Conservation (phyloP, 2,113 vertebrate genomes). For the Pedionomus torquatus region DNA sequence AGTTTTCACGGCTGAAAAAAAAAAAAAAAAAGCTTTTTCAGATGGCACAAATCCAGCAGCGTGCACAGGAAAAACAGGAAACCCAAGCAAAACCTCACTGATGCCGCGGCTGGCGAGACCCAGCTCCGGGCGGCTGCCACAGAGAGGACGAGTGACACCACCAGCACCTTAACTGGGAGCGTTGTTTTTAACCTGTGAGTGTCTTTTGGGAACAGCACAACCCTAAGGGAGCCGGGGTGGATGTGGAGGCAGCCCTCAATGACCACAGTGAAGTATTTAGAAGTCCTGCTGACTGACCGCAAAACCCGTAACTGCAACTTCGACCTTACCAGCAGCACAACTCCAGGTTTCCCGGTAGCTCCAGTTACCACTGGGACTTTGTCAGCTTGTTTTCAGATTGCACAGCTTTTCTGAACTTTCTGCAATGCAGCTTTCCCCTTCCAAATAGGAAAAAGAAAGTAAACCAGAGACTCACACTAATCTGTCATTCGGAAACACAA, state of each 20-base stretch:
- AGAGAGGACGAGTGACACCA: not conserved
- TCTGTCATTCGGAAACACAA: not conserved
- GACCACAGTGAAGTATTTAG: not conserved
- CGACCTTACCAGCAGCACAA: not conserved
- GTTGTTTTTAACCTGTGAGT: fast-evolving
- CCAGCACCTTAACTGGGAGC: not conserved
- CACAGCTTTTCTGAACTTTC: not conserved
- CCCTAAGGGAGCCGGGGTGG: not conserved
- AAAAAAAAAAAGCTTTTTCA: not conserved
- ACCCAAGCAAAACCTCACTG: not conserved
- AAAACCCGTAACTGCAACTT: fast-evolving
- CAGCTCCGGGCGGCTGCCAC: fast-evolving
- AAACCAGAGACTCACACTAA: not conserved
- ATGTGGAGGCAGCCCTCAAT: not conserved
- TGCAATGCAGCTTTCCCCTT: not conserved
- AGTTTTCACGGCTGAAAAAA: not conserved
- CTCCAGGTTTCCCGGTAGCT: not conserved
- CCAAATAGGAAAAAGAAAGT: not conserved
- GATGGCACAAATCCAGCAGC: not conserved
- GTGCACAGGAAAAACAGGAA: not conserved
- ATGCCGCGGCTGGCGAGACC: fast-evolving
- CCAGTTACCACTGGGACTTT: not conserved
- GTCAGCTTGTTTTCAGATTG: not conserved
- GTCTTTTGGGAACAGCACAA: not conserved
- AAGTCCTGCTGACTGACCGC: not conserved